A percentile compares a stretch with the other conserved stretches of the same genome.
These are phyloP conservation scores for Amiota communis DNA, from an alignment of 2,888 invertebrate species.

Conservation along the genomic window DNA sequence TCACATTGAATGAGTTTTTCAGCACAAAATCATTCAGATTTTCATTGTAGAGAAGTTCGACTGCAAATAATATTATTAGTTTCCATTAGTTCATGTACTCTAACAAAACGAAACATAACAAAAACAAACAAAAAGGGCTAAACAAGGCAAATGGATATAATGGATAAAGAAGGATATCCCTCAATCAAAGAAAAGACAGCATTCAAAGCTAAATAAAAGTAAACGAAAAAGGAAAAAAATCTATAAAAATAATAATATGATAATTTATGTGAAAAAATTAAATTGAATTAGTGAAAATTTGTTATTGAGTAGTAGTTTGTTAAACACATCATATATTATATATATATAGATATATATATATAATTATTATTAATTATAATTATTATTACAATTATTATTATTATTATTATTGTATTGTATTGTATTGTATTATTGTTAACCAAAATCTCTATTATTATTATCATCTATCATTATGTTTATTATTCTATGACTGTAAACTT, in stretches of 20 bases:
- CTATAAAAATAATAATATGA: conserved; percentile 20
- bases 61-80: too few species aligned
- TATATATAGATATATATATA: conserved; percentile 9
- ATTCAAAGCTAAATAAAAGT: conserved; percentile 34
- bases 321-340: conserved; percentile 41
- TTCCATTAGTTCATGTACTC: too few species aligned
- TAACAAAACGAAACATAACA: not conserved
- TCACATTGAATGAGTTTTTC: too few species aligned
- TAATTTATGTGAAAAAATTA: conserved; percentile 42
- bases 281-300: conserved; percentile 64
- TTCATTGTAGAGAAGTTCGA: too few species aligned
- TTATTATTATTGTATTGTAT: conserved; percentile 58
- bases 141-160: too few species aligned
- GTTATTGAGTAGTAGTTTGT: conserved; percentile 62
- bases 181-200: conserved; percentile 1
- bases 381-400: conserved; percentile 49
- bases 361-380: conserved; percentile 24
- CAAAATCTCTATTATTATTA: conserved; percentile 54
- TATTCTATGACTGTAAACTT: conserved; percentile 37
- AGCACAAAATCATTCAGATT: too few species aligned
- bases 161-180: too few species aligned
- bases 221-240: conserved; percentile 34
- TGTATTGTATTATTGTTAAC: conserved; percentile 68
- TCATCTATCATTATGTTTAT: conserved; percentile 42
- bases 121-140: not conserved